phyloP scores from a whole-genome alignment of 2,888 invertebrate species.

The Acanthopleura granulata region DNA sequence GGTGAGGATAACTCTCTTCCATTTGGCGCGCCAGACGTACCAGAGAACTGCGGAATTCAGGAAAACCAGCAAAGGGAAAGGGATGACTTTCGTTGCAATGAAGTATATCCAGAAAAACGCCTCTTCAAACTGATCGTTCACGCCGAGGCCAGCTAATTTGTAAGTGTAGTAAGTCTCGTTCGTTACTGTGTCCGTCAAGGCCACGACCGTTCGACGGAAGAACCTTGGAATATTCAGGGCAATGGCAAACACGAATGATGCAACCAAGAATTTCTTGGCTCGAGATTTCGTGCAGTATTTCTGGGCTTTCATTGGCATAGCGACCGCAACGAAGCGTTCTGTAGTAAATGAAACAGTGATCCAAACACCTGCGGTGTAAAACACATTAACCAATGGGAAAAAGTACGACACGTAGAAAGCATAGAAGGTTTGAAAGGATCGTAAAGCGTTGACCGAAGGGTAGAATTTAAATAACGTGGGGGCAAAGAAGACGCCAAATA shows the following conservation, averaged over 20 bases:
- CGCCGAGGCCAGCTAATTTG: neutral
- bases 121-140: neutral
- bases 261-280: neutral
- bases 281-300: neutral
- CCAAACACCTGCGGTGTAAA: neutral
- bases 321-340: neutral
- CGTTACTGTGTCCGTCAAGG: neutral
- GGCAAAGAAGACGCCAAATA: neutral
- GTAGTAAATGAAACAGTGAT: neutral
- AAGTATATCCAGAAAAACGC: conserved; percentile 1
- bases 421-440: neutral
- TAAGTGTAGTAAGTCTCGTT: neutral
- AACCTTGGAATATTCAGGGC: neutral
- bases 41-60: neutral
- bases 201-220: neutral
- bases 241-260: neutral
- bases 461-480: neutral
- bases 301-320: neutral
- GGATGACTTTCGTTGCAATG: neutral
- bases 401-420: neutral
- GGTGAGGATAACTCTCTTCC: neutral
- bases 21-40: neutral
- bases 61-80: neutral
- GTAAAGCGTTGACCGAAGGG: neutral
- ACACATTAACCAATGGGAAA: neutral